Base-by-base conservation (phyloP, 2,113 vertebrate genomes). In the Arizona elegans region DNA sequence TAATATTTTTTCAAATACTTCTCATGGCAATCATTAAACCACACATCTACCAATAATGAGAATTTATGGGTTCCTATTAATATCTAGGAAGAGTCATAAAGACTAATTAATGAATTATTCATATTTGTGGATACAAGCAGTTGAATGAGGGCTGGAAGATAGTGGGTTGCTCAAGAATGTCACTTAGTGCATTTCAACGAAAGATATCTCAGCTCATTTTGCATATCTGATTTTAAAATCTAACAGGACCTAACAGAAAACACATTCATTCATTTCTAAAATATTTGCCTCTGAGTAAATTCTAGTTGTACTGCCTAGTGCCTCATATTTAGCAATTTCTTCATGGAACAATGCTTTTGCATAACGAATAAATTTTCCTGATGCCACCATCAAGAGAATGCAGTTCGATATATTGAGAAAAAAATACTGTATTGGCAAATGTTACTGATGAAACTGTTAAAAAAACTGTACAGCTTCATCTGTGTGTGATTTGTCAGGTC, bases 401-500 rank as follows among this genome's bases (percentile, higher is more conserved):
- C 96, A 96, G 87, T 95, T 96, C 94, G 86, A 89, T 21, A 55
- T 91, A 94, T 81, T 93, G 93, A 90, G 87, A 91, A 87, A 94
- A 94, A 91, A 62, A 90, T 93, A 93, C 59, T 89, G 89, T 92
- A 95, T 96, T 95, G 70, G 54, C 2, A 96, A 96, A 97, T 95
- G 96, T 97, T 97, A 96, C 95, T 96, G 97, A 98, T 97, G 97
- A 97, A 98, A 97, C 97, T 97, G 97, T 97, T 98, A 97, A 97
- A 98, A 98, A 98, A 98, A 97, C 97, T 97, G 96, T 98, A 98
- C 97, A 98, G 98, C 97, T 98, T 98, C 97, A 98, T 98, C 98
- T 98, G 97, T 96, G 98, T 98, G 97, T 98, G 98, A 98, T 98
- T 98, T 98, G 97, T 98, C 98, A 98, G 97, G 98, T 98, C 98